Conservation (phyloP, 2,797 vertebrate species). For the Notolepis coatsorum region DNA sequence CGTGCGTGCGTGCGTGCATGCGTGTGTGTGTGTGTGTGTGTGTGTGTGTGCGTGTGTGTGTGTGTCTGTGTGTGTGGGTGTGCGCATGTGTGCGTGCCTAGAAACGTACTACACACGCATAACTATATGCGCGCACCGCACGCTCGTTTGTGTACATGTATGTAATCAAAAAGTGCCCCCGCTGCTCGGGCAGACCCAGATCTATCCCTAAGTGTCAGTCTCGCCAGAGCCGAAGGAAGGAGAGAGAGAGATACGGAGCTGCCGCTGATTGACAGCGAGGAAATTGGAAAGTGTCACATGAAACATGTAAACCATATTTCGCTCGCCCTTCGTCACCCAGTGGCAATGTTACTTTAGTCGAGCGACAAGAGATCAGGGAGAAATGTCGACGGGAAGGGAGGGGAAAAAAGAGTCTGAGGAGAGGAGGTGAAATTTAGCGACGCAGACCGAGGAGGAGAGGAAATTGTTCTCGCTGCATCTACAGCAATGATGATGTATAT, state of each 20-base stretch:
- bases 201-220: constrained; percentile 61
- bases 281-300: constrained; percentile 78
- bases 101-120: too few species aligned
- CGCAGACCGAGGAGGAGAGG: not conserved
- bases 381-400: not conserved
- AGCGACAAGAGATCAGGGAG: constrained; percentile 25
- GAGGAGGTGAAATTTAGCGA: constrained; percentile 26
- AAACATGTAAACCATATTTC: constrained; percentile 72
- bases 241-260: constrained; percentile 54
- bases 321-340: constrained; percentile 53
- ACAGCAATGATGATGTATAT: constrained; percentile 22
- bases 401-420: constrained; percentile 9
- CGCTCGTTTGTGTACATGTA: constrained; percentile 21
- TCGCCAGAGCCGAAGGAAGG: constrained; percentile 40
- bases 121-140: constrained; percentile 12
- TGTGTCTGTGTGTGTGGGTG: not conserved
- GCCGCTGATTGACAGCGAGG: constrained; percentile 70
- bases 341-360: constrained; percentile 35
- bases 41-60: constrained; percentile 11
- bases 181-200: constrained; percentile 40
- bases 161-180: constrained; percentile 46
- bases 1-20: constrained; percentile 7
- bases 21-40: not conserved
- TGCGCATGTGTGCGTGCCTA: constrained; percentile 10
- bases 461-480: constrained; percentile 38